Evolutionary conservation across 2,113 vertebrate genomes (phyloP).

Genomic region (Neomonachus schauinslandi): DNA sequence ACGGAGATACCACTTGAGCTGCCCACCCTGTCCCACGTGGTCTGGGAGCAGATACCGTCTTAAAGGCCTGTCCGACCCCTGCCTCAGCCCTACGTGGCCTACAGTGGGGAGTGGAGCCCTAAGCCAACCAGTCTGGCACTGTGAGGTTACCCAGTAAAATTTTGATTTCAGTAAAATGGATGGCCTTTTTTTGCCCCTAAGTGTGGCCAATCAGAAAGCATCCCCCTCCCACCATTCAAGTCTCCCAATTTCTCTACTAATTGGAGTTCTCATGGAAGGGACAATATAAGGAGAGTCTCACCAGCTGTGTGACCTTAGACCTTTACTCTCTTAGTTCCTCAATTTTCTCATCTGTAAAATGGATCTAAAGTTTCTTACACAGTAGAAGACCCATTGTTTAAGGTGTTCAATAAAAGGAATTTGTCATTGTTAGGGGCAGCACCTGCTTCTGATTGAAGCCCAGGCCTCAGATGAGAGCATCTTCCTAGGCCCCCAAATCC

Average conservation of each 20-base stretch:
- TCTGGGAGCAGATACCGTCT: background rate
- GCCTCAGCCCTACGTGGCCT: background rate
- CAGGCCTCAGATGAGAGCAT: background rate
- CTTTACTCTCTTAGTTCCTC: background rate
- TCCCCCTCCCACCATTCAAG: background rate
- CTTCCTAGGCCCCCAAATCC: background rate
- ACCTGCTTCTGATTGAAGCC: background rate
- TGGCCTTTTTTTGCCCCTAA: background rate
- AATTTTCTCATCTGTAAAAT: conserved; percentile 12
- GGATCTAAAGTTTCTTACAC: background rate
- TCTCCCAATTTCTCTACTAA: background rate
- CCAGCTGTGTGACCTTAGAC: background rate
- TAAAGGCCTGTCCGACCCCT: background rate
- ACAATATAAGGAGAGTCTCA: background rate
- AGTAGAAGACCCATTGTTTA: background rate
- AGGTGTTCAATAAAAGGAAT: background rate
- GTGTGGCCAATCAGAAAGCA: background rate
- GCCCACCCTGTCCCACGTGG: background rate
- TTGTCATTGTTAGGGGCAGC: background rate
- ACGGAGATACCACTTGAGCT: conserved; percentile 76
- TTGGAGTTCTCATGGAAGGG: background rate
- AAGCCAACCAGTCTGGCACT: background rate
- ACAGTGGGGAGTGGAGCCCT: background rate
- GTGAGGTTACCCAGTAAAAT: conserved; percentile 53
- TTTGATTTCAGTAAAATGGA: conserved; percentile 26